Evolutionary conservation across 2,888 invertebrate species (phyloP).

Genomic region (Eilema sororculum): DNA sequence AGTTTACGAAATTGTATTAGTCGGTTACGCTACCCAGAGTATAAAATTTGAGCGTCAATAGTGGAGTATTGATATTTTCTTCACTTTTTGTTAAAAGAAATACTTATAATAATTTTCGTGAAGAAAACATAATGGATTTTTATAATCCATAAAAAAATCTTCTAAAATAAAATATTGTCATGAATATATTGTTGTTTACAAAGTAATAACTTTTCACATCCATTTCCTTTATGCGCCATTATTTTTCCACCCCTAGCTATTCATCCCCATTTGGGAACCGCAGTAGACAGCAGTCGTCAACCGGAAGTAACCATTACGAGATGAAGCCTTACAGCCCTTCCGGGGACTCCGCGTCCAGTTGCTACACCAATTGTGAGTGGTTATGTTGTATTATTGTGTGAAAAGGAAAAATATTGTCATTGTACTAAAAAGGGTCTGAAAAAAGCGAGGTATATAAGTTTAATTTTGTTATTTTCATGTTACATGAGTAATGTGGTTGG

Average conservation of each 20-base stretch:
- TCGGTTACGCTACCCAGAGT: too few species aligned
- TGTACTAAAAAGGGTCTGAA: neutral
- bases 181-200: conserved; percentile 49
- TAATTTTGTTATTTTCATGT: conserved; percentile 10
- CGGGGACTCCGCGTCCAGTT: conserved; percentile 80
- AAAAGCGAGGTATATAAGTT: conserved; percentile 11
- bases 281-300: conserved; percentile 73
- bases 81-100: neutral
- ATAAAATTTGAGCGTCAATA: too few species aligned
- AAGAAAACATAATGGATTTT: neutral
- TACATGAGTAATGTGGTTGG: neutral
- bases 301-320: conserved; percentile 80
- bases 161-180: conserved; percentile 11
- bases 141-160: conserved; percentile 3
- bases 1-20: too few species aligned
- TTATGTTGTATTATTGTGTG: conserved; percentile 14
- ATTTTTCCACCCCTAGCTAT: conserved; percentile 66
- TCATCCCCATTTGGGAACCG: conserved; percentile 79
- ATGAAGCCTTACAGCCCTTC: conserved; percentile 84
- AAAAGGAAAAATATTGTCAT: conserved; percentile 4
- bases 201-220: conserved; percentile 54
- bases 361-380: conserved; percentile 80
- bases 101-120: neutral
- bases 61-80: neutral
- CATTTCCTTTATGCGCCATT: conserved; percentile 52